A percentile compares a stretch with the other conserved stretches of the same genome.
These are phyloP conservation scores for Morpho deidamia DNA, from an alignment of 2,888 invertebrate species.

Conservation along the genomic window DNA sequence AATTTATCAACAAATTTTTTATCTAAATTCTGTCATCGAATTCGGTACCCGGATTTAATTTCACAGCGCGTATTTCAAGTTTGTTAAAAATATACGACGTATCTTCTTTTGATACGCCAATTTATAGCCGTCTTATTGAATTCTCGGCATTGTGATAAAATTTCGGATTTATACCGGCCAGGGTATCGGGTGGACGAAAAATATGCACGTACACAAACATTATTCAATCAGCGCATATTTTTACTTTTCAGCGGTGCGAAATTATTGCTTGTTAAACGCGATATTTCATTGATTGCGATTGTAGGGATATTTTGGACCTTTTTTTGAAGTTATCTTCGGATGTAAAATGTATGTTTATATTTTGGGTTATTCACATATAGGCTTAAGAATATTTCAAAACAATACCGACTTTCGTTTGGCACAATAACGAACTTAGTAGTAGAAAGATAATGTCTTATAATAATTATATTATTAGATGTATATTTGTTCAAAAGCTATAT, in stretches of 20 bases:
- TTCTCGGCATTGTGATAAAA: conserved; percentile 31
- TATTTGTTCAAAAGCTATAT: too few relatives aligned
- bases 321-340: background rate
- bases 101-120: conserved; percentile 42
- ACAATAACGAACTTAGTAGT: too few relatives aligned
- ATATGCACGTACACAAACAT: conserved; percentile 22
- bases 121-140: conserved; percentile 42
- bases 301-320: background rate
- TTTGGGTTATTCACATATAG: too few relatives aligned
- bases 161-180: conserved; percentile 36
- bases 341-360: background rate
- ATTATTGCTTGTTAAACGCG: conserved; percentile 14
- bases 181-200: conserved; percentile 17
- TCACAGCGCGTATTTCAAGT: conserved; percentile 17
- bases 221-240: conserved; percentile 24
- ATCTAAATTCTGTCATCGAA: conserved; percentile 11
- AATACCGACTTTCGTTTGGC: too few relatives aligned
- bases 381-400: too few relatives aligned
- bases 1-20: conserved; percentile 3
- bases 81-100: conserved; percentile 14
- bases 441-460: too few relatives aligned
- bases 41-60: conserved; percentile 26
- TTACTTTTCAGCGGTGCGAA: conserved; percentile 19
- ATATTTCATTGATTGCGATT: conserved; percentile 14
- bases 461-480: too few relatives aligned